Evolutionary conservation across 2,797 vertebrate genomes (phyloP), one percentile per base, ranked within the genome.

Genomic region (Squalus acanthias): DNA sequence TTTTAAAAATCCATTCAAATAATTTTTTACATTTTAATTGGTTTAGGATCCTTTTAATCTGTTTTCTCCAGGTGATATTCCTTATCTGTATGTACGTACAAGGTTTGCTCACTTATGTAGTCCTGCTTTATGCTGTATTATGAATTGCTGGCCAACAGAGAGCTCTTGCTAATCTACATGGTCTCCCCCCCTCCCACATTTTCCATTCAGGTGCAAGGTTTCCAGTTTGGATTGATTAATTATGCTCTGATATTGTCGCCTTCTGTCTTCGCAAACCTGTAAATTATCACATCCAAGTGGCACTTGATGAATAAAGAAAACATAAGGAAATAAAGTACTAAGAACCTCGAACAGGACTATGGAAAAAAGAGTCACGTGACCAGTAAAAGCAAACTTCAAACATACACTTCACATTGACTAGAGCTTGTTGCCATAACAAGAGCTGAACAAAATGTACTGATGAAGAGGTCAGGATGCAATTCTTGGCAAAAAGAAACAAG

Each of bases 361-460:
- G 26, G 46, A 33, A 53, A 88, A 88, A 29, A n/a, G 26, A 63
- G 26, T n/a, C 26, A 13, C 29, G 5, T 63, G 57, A 63, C 1
- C 26, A 91, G 15, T 15, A 63, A 33, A 63, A 91, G 74, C 29
- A 63, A 63, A 33, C 88, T 29, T n/a, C 57, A 63, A 76, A 63
- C 57, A 13, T n/a, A 13, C 12, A 91, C 29, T 33, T 91, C 88
- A n/a, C 29, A 91, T 91, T n/a, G 88, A 91, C 88, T 29, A 63
- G 29, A 63, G 63, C 88, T 91, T 53, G 1, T 10, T 88, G 50
- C 85, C 82, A 53, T n/a, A 33, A 63, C 29, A n/a, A 63, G 88
- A 91, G 57, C 88, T 63, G 88, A 91, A 91, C 88, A 63, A 91
- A 91, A n/a, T 91, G 88, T 91, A 60, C 88, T 63, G 88, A n/a